A percentile compares a stretch with the other conserved stretches of the same genome.
Evolutionary conservation across 2,888 invertebrate species (phyloP).

Genomic region (Gisinianus flammeolus): DNA sequence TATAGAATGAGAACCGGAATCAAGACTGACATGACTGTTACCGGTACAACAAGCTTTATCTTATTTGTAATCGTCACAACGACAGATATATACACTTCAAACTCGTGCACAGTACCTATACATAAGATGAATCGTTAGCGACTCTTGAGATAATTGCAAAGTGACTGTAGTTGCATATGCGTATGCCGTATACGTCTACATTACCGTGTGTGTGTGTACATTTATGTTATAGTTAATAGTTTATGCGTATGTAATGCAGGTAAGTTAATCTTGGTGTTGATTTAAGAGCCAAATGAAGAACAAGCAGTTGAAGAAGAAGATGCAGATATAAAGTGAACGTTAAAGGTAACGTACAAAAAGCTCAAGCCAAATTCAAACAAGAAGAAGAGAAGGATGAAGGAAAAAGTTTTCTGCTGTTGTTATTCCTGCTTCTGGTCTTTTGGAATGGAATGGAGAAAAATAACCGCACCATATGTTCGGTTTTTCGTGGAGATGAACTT

Average conservation of each 20-base stretch:
- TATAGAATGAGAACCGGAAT: neutral
- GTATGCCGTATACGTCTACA: neutral
- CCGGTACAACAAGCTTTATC: neutral
- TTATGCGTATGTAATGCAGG: neutral
- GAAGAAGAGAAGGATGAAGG: slow-evolving; percentile 17
- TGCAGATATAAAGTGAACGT: slow-evolving; percentile 11
- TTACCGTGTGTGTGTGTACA: neutral
- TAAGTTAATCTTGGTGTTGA: slow-evolving; percentile 5
- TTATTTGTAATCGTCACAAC: neutral
- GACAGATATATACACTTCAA: neutral
- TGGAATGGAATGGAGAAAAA: slow-evolving; percentile 27
- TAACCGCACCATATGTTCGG: slow-evolving; percentile 41
- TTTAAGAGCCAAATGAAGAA: slow-evolving; percentile 5
- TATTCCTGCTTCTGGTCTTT: neutral
- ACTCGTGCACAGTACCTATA: neutral
- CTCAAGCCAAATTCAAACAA: neutral
- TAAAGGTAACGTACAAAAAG: slow-evolving; percentile 9
- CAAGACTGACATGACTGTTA: neutral
- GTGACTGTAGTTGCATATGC: neutral
- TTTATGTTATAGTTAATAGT: neutral
- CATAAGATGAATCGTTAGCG: neutral
- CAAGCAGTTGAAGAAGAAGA: neutral
- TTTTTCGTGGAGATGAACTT: slow-evolving; percentile 38
- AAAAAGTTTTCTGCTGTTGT: slow-evolving; percentile 17
- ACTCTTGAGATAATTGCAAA: neutral